phyloP scores from a whole-genome alignment of 92 coral and sea anemone species.

The Phymanthus crucifer region DNA sequence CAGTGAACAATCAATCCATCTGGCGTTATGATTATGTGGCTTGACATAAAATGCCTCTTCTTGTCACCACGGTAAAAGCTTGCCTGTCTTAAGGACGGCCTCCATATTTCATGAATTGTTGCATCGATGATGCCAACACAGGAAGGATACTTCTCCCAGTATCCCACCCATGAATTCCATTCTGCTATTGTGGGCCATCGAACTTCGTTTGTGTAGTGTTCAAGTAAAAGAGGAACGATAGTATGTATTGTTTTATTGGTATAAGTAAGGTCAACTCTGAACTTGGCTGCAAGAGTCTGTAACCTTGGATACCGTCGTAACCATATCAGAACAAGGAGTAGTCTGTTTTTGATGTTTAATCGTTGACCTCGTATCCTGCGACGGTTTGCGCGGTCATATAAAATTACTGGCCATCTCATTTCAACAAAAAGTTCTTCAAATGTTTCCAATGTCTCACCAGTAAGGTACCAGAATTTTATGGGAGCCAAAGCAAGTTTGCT shows the following conservation, averaged over 20 bases:
- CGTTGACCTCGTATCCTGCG: conserved; percentile 3
- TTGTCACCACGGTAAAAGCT: not conserved
- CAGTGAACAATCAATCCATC: conserved; percentile 1
- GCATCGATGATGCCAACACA: conserved; percentile 3
- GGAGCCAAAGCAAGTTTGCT: not conserved
- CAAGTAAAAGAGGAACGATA: not conserved
- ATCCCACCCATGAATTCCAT: not conserved
- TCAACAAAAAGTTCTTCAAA: not conserved
- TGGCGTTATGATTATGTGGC: not conserved
- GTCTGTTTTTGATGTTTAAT: not conserved
- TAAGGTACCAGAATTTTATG: conserved; percentile 14
- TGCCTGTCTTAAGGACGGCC: not conserved
- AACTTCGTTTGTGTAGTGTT: not conserved
- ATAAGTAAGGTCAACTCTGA: not conserved
- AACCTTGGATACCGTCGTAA: not conserved
- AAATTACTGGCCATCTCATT: not conserved
- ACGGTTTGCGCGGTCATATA: conserved; percentile 1
- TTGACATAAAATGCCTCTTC: conserved; percentile 5
- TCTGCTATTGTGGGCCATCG: not conserved
- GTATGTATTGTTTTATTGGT: not conserved
- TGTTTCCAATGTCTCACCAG: not conserved
- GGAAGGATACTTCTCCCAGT: not conserved
- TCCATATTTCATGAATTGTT: not conserved
- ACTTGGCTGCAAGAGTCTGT: not conserved
- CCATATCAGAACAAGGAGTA: not conserved